Conservation (phyloP, 2,113 vertebrate species). For the Xiphophorus couchianus region DNA sequence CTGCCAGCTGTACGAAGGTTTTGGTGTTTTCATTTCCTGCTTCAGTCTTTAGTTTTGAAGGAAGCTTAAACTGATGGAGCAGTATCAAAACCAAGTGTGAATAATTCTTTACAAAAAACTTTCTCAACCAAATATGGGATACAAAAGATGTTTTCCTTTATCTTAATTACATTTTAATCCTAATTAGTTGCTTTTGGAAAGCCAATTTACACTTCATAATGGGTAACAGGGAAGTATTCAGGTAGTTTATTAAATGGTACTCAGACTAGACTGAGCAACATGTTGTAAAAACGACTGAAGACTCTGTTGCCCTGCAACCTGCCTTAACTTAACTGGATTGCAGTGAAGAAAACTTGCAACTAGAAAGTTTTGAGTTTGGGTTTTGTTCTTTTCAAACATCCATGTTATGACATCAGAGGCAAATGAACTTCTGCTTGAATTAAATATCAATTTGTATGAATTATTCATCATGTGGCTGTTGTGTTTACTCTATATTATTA, state of each 20-base stretch:
- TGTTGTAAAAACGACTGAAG: no score
- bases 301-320: not conserved
- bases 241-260: not conserved
- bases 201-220: not conserved
- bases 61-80: not conserved
- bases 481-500: no score
- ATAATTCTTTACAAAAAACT: no score
- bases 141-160: no score
- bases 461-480: no score
- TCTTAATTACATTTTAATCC: no score
- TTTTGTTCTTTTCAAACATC: not conserved
- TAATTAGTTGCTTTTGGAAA: no score
- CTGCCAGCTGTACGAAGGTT: not conserved
- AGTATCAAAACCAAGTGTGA: not conserved
- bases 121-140: no score
- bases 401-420: no score
- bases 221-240: not conserved
- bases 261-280: no score
- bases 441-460: no score
- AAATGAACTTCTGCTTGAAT: no score
- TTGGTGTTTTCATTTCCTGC: conserved; percentile 1
- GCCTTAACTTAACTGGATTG: not conserved
- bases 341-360: not conserved
- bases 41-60: not conserved
- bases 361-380: not conserved